Conservation (phyloP, 2,113 vertebrate species). For the Otolemur garnettii region DNA sequence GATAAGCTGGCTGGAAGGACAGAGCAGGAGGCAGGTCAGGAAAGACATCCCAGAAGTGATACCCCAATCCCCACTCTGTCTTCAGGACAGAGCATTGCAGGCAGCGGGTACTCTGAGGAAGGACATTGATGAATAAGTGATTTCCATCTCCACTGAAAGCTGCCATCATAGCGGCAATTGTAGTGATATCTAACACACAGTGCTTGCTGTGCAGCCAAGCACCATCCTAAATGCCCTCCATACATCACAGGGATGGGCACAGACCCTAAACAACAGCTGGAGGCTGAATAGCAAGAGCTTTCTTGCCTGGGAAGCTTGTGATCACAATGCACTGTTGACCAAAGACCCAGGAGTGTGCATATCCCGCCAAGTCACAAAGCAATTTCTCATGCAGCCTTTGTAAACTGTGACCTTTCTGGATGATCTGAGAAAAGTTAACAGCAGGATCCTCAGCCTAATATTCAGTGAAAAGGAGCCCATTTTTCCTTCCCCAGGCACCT, state of each 20-base stretch:
- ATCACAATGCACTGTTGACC: background rate
- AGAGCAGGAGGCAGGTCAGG: background rate
- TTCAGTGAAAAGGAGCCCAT: background rate
- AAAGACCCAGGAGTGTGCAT: background rate
- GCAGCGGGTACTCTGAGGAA: background rate
- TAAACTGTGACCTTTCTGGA: background rate
- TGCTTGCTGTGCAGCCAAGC: accelerated
- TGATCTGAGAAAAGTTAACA: background rate
- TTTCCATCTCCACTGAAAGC: background rate
- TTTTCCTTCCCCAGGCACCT: background rate
- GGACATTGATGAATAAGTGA: background rate
- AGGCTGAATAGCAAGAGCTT: background rate
- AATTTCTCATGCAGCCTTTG: background rate
- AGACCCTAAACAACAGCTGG: background rate
- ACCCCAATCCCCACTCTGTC: background rate
- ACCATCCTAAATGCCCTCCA: background rate
- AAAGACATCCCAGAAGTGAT: background rate
- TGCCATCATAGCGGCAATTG: background rate
- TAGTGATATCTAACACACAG: accelerated
- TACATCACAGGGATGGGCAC: accelerated
- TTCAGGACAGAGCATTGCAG: background rate
- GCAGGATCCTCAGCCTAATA: background rate
- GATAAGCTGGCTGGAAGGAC: background rate
- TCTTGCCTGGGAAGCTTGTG: background rate
- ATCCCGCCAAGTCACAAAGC: background rate